phyloP scores from a whole-genome alignment of 1,140 invertebrate genomes.

The Dendroctonus valens region DNA sequence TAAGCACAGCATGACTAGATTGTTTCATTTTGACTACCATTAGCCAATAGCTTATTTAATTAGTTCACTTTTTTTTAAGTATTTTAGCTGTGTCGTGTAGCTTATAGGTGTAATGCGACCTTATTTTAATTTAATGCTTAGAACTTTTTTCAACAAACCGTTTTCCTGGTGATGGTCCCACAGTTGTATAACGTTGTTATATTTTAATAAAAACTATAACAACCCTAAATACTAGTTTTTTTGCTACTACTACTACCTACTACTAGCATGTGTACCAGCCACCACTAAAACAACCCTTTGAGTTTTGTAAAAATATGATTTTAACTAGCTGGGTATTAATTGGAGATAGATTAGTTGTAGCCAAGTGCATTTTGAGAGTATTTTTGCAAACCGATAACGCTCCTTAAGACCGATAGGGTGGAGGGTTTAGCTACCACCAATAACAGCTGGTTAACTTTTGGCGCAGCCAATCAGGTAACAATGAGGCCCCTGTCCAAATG shows the following conservation, averaged over 20 bases:
- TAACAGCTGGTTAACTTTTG: too few relatives aligned
- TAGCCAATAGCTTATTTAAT: slow-evolving; percentile 30
- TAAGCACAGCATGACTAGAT: slow-evolving; percentile 45
- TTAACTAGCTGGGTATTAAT: slow-evolving; percentile 5
- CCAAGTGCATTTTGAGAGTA: too few relatives aligned
- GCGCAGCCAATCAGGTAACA: too few relatives aligned
- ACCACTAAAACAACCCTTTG: too few relatives aligned
- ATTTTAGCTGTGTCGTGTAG: slow-evolving; percentile 35
- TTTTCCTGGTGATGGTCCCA: slow-evolving; percentile 45
- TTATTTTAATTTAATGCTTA: slow-evolving; percentile 36
- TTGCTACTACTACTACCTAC: slow-evolving; percentile 24
- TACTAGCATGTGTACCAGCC: not conserved
- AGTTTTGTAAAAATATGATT: not conserved
- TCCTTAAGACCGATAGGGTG: too few relatives aligned
- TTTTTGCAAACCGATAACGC: too few relatives aligned
- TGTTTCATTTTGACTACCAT: slow-evolving; percentile 34
- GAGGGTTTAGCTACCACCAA: too few relatives aligned
- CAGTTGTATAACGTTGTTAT: slow-evolving; percentile 42
- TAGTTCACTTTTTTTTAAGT: slow-evolving; percentile 26
- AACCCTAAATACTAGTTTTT: slow-evolving; percentile 48
- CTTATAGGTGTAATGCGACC: slow-evolving; percentile 26
- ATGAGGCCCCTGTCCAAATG: too few relatives aligned
- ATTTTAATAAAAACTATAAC: slow-evolving; percentile 48
- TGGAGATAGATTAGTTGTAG: too few relatives aligned
- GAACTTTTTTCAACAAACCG: slow-evolving; percentile 30